phyloP scores from a whole-genome alignment of 2,888 invertebrate genomes.

The Cetonia aurata region DNA sequence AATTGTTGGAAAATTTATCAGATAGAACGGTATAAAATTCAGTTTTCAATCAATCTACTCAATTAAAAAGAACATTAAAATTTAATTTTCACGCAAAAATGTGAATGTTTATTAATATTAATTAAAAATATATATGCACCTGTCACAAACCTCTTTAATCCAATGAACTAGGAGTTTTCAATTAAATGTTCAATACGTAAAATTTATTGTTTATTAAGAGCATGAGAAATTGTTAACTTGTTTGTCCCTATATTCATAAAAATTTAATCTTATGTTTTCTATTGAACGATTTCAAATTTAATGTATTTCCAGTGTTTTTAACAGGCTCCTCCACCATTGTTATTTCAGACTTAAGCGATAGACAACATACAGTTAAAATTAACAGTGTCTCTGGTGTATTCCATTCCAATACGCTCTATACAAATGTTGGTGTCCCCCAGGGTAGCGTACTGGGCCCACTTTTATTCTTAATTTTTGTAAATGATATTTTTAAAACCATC shows the following conservation, averaged over 20 bases:
- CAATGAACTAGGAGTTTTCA: neutral
- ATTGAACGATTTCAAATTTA: neutral
- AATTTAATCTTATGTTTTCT: neutral
- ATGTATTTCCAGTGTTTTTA: neutral
- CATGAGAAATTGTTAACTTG: too few relatives aligned
- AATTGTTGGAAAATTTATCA: slow-evolving; percentile 15
- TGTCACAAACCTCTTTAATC: neutral
- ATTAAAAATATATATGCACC: neutral
- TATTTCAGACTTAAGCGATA: too few relatives aligned
- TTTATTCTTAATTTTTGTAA: too few relatives aligned
- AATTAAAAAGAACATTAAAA: slow-evolving; percentile 35
- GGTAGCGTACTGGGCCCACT: too few relatives aligned
- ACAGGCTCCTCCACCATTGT: slow-evolving; percentile 13
- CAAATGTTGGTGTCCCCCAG: too few relatives aligned
- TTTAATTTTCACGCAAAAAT: slow-evolving; percentile 11
- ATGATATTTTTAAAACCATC: too few relatives aligned
- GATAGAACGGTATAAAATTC: slow-evolving; percentile 22
- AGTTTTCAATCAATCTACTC: slow-evolving; percentile 22
- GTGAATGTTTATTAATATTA: slow-evolving; percentile 15
- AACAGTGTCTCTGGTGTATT: too few relatives aligned
- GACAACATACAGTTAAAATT: too few relatives aligned
- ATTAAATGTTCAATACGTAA: neutral
- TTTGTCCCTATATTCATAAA: too few relatives aligned
- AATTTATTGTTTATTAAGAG: too few relatives aligned
- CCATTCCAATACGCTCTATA: too few relatives aligned